Percentiles rank a stretch among this genome's conserved stretches.
Conservation (phyloP, 2,888 invertebrate genomes). For the Gortyna flavago region DNA sequence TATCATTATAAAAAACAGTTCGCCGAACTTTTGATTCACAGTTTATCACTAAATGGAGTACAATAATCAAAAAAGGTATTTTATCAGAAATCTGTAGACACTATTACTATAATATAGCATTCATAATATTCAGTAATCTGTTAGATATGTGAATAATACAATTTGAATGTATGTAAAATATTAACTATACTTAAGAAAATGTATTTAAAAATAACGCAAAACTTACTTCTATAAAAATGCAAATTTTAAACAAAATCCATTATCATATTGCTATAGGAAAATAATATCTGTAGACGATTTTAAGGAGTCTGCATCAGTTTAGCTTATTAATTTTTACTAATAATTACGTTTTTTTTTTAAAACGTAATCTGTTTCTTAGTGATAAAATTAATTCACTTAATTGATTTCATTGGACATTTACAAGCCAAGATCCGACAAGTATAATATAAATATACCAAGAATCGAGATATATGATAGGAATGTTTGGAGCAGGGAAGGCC, state of each 20-base stretch:
- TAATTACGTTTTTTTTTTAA: neutral
- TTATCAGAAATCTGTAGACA: conserved; percentile 41
- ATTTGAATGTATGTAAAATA: conserved; percentile 35
- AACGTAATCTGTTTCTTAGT: neutral
- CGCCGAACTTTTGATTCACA: conserved; percentile 27
- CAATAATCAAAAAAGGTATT: conserved; percentile 44
- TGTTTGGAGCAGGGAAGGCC: conserved; percentile 17
- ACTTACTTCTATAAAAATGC: conserved; percentile 50
- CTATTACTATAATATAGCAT: conserved; percentile 48
- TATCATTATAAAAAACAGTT: conserved; percentile 36
- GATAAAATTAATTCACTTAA: conserved; percentile 9
- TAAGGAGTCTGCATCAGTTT: conserved; percentile 12
- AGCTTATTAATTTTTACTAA: conserved; percentile 1
- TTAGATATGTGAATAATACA: conserved; percentile 59
- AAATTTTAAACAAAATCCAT: conserved; percentile 37
- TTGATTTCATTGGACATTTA: conserved; percentile 16
- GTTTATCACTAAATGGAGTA: conserved; percentile 30
- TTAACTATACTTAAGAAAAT: conserved; percentile 22
- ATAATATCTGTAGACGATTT: conserved; percentile 22
- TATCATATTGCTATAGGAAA: conserved; percentile 27
- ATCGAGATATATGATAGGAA: conserved; percentile 16
- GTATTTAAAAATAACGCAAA: conserved; percentile 46
- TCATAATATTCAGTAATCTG: conserved; percentile 45
- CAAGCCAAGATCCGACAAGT: conserved; percentile 10
- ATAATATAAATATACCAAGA: conserved; percentile 12